These are phyloP conservation scores for Drosophila kanekoi DNA, from an alignment of 2,888 invertebrate species.

Conservation along the genomic window DNA sequence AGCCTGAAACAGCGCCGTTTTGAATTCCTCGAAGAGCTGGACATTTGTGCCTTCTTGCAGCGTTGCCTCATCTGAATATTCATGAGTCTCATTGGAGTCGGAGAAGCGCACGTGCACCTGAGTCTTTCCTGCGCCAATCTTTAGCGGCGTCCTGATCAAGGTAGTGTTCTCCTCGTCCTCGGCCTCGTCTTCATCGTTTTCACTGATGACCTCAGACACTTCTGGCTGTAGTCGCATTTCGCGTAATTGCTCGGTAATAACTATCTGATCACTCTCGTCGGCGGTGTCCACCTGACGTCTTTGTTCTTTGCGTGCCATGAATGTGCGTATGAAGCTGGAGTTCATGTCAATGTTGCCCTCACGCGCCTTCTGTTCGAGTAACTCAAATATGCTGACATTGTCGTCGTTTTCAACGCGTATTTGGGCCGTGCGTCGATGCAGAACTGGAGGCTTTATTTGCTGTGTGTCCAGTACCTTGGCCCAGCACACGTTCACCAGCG, in stretches of 20 bases:
- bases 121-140: conserved; percentile 45
- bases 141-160: conserved; percentile 47
- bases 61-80: conserved; percentile 65
- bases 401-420: conserved; percentile 83
- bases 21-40: conserved; percentile 77
- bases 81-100: conserved; percentile 74
- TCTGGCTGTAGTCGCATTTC: conserved; percentile 66
- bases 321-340: conserved; percentile 87
- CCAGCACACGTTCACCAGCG: conserved; percentile 67
- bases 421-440: conserved; percentile 55
- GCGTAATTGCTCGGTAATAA: conserved; percentile 57
- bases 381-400: conserved; percentile 91
- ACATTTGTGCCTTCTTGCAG: conserved; percentile 54
- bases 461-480: conserved; percentile 85
- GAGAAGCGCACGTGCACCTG: conserved; percentile 76
- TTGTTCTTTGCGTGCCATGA: conserved; percentile 73
- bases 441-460: conserved; percentile 79
- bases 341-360: conserved; percentile 90
- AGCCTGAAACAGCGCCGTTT: conserved; percentile 73
- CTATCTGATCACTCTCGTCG: conserved; percentile 70
- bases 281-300: conserved; percentile 83
- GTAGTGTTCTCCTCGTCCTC: conserved; percentile 27
- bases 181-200: conserved; percentile 32
- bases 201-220: conserved; percentile 39
- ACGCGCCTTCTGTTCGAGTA: conserved; percentile 90